Evolutionary conservation across 1,140 invertebrate species (phyloP), one percentile per base, ranked within the genome.

Genomic region (Melitaea cinxia): DNA sequence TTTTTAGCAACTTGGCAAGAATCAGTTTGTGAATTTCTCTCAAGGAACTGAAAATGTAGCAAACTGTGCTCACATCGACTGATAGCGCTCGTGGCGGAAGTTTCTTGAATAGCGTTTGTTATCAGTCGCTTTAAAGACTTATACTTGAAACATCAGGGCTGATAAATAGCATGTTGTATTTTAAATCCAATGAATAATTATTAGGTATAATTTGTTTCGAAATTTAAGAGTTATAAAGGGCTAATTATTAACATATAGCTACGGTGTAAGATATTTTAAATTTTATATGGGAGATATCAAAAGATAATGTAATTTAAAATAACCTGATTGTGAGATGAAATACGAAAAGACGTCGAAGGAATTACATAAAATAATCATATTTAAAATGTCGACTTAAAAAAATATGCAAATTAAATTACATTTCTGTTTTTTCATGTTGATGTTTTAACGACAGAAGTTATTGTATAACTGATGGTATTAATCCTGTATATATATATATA

Each of bases 21-120:
- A 23, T 14, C 14, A 47, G 17, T 47, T 19, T 23, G 42, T 12
- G 42, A 21, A n/a, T 23, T 24, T 47, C 7, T 24, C 42, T 12
- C 42, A 47, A 47, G 12, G 42, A 47, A 21, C 42, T 4, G 42
- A 23, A n/a, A 21, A 47, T 47, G 10, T 47, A 23, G 42, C 10
- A 47, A 47, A 47, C 23, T 47, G 42, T 17, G 19, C 42, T 21
- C 42, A 24, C 9, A 47, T 10, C 19, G 2, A 12, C 19, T 17
- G 42, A 47, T 47, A 47, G n/a, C 42, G 5, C 4, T 14, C 35
- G n/a, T 14, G 2, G 0, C 1, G 15, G 19, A 10, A 19, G 17
- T 45, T 19, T 47, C n/a, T 47, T 47, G 42, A 9, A 17, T 23
- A 21, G n/a, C 42, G 23, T 47, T 23, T 12, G 19, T 47, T 47